Evolutionary conservation across 2,888 invertebrate species (phyloP).

Genomic region (Papilio elwesi): DNA sequence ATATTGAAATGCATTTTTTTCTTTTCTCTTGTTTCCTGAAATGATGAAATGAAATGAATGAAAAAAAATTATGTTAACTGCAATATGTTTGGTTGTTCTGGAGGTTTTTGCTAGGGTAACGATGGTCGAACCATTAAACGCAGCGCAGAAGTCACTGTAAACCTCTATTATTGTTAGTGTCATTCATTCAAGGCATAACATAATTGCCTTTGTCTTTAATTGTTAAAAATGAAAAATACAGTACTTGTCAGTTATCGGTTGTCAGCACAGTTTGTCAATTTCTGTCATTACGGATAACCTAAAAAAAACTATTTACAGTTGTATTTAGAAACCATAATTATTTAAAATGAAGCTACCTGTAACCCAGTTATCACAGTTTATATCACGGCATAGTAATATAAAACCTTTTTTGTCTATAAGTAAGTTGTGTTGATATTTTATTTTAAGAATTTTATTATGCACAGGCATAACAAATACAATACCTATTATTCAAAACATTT

Average conservation of each 20-base stretch:
- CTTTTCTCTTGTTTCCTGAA: too few species aligned
- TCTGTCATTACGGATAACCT: conserved; percentile 26
- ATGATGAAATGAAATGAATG: too few species aligned
- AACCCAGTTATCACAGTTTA: conserved; percentile 55
- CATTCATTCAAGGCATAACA: too few species aligned
- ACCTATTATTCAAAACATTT: conserved; percentile 10
- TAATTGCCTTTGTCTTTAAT: background rate
- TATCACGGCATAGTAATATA: conserved; percentile 53
- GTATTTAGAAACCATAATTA: conserved; percentile 27
- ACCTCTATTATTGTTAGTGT: too few species aligned
- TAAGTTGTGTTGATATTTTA: conserved; percentile 48
- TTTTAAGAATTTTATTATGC: conserved; percentile 7
- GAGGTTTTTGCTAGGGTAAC: too few species aligned
- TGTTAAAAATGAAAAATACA: background rate
- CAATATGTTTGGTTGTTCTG: too few species aligned
- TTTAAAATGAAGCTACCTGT: conserved; percentile 66
- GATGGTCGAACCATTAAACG: too few species aligned
- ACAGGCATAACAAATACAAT: background rate
- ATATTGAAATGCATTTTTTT: too few species aligned
- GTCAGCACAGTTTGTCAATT: background rate
- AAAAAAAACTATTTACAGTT: conserved; percentile 37
- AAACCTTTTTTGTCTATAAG: conserved; percentile 53
- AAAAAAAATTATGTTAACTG: too few species aligned
- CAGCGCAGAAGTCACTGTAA: too few species aligned
- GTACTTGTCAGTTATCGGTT: background rate